Evolutionary conservation across 2,797 vertebrate species (phyloP), one percentile per base, ranked within the genome.

Genomic region (Danionella dracula): DNA sequence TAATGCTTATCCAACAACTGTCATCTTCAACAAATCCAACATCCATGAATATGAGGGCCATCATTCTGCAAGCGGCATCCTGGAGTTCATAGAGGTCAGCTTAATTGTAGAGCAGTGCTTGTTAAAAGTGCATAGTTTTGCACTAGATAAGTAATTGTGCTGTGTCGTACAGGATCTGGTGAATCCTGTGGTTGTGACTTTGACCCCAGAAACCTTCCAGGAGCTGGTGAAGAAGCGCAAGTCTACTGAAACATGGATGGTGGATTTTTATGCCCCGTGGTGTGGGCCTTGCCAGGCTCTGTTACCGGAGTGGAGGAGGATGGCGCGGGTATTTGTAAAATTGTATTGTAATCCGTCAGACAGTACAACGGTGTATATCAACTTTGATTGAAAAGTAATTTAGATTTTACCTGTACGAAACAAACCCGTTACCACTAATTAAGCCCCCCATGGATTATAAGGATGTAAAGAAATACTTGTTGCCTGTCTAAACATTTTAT

Each of bases 211-310:
- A 41, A 91, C 87, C 23, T 99, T 96, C 68, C 72, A 45, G 10
- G 85, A 93, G 70, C 85, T 90, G 78, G 92, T 98, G 53, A 90
- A 86, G 82, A 88, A 85, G 79, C 85, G 90, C 72, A 90, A 87
- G 60, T 72, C 62, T 16, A 87, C 87, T 0, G 90, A 94, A 76
- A 77, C 87, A 27, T 99, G 96, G 96, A 88, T 91, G 66, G 92
- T 99, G 66, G 96, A 98, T 76, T 99, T 96, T 85, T 98, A 93
- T 0, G 94, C 95, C 56, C 96, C 96, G 0, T 99, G 96, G 96
- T 99, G 96, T 55, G 94, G 94, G 37, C 96, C 96, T 0, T 99
- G 96, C 73, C 95, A 97, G 81, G 90, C 92, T 23, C 84, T 99
- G 79, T 84, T 95, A 83, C 96, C 96, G 2, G 96, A 99, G 75